A percentile compares a stretch with the other conserved stretches of the same genome.
Evolutionary conservation across 2,797 vertebrate species (phyloP).

Genomic region (Tragopan temminckii): DNA sequence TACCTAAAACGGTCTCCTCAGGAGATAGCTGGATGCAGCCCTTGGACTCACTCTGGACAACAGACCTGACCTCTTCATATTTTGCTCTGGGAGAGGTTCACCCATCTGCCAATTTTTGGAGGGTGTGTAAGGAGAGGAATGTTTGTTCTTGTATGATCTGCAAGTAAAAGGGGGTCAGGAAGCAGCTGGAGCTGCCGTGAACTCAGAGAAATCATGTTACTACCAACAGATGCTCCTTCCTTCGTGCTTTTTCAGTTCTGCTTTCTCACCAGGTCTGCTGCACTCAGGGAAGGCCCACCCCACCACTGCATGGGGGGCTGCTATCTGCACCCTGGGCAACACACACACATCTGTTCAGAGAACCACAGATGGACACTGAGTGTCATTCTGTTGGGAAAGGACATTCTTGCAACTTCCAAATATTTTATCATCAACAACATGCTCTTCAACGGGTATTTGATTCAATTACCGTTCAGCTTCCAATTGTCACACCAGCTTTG

Average conservation of each 20-base stretch:
- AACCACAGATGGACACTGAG: background rate
- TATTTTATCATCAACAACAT: background rate
- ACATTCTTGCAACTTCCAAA: background rate
- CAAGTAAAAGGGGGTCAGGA: background rate
- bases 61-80: background rate
- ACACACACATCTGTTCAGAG: background rate
- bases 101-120: constrained; percentile 17
- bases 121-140: constrained; percentile 38
- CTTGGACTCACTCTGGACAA: background rate
- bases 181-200: background rate
- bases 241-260: background rate
- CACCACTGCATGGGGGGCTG: background rate
- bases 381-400: background rate
- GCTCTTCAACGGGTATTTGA: background rate
- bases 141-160: background rate
- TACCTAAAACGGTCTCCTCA: background rate
- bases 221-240: background rate
- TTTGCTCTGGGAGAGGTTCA: background rate
- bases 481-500: background rate
- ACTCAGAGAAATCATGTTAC: background rate
- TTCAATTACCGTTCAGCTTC: background rate
- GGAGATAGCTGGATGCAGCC: background rate
- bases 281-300: background rate
- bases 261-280: background rate
- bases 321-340: background rate